phyloP scores from a whole-genome alignment of 1,140 invertebrate genomes.

The Whitmania pigra region DNA sequence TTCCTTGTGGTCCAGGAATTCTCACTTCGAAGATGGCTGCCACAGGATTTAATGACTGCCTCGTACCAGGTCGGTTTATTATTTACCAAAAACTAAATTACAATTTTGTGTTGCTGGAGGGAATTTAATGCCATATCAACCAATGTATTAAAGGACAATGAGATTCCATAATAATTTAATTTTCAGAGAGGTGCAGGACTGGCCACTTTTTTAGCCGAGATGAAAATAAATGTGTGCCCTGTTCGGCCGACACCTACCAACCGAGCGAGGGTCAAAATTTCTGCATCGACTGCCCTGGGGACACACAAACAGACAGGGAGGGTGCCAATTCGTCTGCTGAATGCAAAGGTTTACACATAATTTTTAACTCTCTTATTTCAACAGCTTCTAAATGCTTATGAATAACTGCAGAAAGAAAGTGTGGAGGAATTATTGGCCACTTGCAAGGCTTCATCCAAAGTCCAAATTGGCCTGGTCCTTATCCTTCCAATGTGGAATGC shows the following conservation, averaged over 20 bases:
- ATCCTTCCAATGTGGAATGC: conserved; percentile 39
- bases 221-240: conserved; percentile 65
- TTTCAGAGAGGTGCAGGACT: conserved; percentile 40
- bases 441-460: conserved; percentile 38
- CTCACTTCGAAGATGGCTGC: conserved; percentile 74
- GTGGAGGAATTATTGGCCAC: conserved; percentile 33
- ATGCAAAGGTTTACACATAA: conserved; percentile 24
- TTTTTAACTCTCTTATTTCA: not conserved
- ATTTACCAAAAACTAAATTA: not conserved
- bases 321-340: conserved; percentile 25
- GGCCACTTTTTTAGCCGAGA: conserved; percentile 73
- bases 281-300: conserved; percentile 32
- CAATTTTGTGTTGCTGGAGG: not conserved
- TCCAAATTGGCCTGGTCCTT: conserved; percentile 42
- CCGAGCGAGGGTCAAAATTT: conserved; percentile 49
- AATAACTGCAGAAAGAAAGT: conserved; percentile 31
- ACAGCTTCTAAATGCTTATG: not conserved
- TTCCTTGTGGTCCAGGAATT: conserved; percentile 69
- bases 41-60: conserved; percentile 70
- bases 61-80: conserved; percentile 28
- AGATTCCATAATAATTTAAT: not conserved
- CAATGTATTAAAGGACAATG: not conserved
- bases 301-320: conserved; percentile 26
- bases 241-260: conserved; percentile 84
- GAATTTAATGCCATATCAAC: not conserved